phyloP scores from a whole-genome alignment of 2,797 vertebrate genomes.

The Triplophysa bombifrons region DNA sequence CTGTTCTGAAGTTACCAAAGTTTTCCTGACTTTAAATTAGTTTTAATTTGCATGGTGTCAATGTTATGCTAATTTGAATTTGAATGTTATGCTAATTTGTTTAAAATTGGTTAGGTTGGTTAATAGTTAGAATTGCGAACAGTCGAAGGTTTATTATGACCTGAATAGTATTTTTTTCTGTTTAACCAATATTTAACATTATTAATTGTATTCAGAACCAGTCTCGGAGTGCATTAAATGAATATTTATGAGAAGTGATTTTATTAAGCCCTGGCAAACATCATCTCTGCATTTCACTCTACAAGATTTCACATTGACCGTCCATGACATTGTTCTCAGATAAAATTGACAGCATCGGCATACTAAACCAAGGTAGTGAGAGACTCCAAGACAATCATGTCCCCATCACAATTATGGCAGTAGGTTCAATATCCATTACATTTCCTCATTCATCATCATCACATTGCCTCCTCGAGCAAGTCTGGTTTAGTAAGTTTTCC shows the following conservation, averaged over 20 bases:
- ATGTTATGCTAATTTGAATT: neutral
- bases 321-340: conserved; percentile 20
- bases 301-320: neutral
- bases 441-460: conserved; percentile 21
- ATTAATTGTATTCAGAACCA: conserved; percentile 55
- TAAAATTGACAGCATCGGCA: neutral
- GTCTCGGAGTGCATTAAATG: conserved; percentile 37
- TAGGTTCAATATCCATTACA: conserved; percentile 35
- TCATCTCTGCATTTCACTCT: neutral
- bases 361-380: conserved; percentile 10
- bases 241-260: conserved; percentile 45
- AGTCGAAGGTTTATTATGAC: neutral
- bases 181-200: conserved; percentile 51
- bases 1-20: neutral
- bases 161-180: conserved; percentile 47
- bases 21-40: neutral
- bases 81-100: neutral
- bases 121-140: neutral
- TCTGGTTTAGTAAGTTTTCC: conserved; percentile 24
- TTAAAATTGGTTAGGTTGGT: neutral
- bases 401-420: conserved; percentile 19
- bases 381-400: conserved; percentile 27
- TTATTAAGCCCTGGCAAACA: conserved; percentile 37
- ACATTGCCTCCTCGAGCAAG: neutral
- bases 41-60: neutral